These are phyloP conservation scores for Triplophysa yarkandensis DNA, from an alignment of 2,797 vertebrate species.

Conservation along the genomic window DNA sequence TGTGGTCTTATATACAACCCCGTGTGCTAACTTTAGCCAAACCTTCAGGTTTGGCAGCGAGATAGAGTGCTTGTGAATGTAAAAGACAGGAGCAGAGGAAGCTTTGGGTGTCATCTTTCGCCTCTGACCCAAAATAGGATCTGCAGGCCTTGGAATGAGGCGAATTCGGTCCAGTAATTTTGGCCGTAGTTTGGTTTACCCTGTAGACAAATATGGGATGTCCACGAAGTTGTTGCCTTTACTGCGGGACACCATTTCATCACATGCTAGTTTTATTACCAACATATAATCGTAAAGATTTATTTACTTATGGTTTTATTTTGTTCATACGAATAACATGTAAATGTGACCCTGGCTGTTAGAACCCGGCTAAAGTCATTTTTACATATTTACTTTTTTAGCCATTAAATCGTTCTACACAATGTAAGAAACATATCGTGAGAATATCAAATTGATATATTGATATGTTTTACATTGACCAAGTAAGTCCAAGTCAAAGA, in stretches of 20 bases:
- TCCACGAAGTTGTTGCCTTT: conserved; percentile 31
- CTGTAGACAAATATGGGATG: conserved; percentile 77
- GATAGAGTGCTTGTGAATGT: conserved; percentile 68
- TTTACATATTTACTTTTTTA: too few relatives aligned
- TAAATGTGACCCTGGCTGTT: too few relatives aligned
- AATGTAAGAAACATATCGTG: too few relatives aligned
- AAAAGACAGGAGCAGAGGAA: conserved; percentile 69
- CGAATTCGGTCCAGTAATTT: conserved; percentile 75
- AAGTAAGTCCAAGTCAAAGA: too few relatives aligned
- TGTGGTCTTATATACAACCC: conserved; percentile 84
- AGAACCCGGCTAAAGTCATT: too few relatives aligned
- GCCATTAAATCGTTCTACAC: too few relatives aligned
- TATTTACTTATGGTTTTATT: too few relatives aligned
- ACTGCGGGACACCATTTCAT: conserved; percentile 38
- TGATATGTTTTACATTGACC: too few relatives aligned
- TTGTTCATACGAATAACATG: not conserved
- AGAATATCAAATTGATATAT: too few relatives aligned
- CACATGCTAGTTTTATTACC: not conserved
- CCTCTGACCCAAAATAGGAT: conserved; percentile 76
- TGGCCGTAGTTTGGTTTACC: conserved; percentile 67
- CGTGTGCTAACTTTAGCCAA: conserved; percentile 86
- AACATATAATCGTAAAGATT: too few relatives aligned
- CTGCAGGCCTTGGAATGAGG: conserved; percentile 77
- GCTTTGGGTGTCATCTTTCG: conserved; percentile 68
- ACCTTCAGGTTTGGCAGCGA: conserved; percentile 83